Percentiles rank a stretch among this genome's conserved stretches.
These are phyloP conservation scores for Bombus affinis DNA, from an alignment of 1,140 invertebrate genomes.

Conservation along the genomic window DNA sequence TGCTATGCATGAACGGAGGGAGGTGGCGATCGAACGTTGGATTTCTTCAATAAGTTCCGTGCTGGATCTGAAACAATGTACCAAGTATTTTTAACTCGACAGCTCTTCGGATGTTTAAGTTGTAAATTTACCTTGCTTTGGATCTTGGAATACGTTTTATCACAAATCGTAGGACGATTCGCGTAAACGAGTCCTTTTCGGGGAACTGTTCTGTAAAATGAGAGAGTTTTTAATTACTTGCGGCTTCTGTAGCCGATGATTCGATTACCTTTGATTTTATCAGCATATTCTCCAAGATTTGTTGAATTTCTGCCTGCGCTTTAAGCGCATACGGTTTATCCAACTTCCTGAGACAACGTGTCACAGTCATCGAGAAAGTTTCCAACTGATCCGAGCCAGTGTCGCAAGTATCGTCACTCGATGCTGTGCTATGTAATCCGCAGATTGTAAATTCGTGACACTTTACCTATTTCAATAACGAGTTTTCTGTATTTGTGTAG, in stretches of 20 bases:
- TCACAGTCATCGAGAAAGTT: slow-evolving; percentile 51
- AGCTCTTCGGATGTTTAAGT: background rate
- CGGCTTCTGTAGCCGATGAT: background rate
- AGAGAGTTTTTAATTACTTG: background rate
- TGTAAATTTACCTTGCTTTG: background rate
- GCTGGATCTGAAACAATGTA: background rate
- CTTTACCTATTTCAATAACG: background rate
- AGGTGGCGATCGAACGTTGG: background rate
- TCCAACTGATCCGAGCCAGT: slow-evolving; percentile 49
- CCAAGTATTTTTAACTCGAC: background rate
- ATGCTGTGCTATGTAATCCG: background rate
- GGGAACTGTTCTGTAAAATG: background rate
- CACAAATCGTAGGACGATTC: background rate
- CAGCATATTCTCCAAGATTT: slow-evolving; percentile 29
- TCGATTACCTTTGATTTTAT: slow-evolving; percentile 32
- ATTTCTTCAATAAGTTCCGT: background rate
- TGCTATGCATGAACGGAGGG: background rate
- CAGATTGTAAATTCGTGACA: slow-evolving; percentile 3
- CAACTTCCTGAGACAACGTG: slow-evolving; percentile 55
- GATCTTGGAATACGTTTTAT: background rate
- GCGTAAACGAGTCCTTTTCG: background rate
- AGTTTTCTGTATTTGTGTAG: background rate
- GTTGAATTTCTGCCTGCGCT: slow-evolving; percentile 58
- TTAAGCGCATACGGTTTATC: slow-evolving; percentile 17
- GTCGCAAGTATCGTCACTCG: background rate